Conservation (phyloP, 1,140 invertebrate genomes). For the Drosophila mauritiana region DNA sequence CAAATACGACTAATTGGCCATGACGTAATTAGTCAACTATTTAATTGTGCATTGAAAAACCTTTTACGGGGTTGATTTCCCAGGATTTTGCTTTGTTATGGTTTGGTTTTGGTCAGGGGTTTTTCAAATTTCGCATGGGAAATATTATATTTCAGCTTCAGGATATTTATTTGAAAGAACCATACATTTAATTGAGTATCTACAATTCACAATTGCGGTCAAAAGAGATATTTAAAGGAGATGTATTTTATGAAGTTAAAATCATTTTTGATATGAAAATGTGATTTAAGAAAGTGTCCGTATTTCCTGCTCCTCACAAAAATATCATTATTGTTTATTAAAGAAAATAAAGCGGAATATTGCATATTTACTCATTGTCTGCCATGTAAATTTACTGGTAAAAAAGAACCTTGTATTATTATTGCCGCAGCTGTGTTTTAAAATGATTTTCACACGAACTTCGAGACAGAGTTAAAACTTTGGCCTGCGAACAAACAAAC, state of each 20-base stretch:
- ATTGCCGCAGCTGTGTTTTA: background rate
- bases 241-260: background rate
- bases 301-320: too few relatives aligned
- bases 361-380: too few relatives aligned
- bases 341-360: too few relatives aligned
- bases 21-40: conserved; percentile 79
- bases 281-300: too few relatives aligned
- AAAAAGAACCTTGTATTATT: background rate
- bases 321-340: too few relatives aligned
- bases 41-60: conserved; percentile 56
- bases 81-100: conserved; percentile 33
- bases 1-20: conserved; percentile 73
- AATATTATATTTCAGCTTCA: conserved; percentile 24
- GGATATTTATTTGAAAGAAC: conserved; percentile 54
- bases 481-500: conserved; percentile 5
- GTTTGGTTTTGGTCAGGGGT: conserved; percentile 35
- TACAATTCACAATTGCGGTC: conserved; percentile 8
- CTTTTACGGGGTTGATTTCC: conserved; percentile 50
- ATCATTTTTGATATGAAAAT: too few relatives aligned
- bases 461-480: background rate
- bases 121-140: conserved; percentile 42
- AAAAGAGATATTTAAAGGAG: background rate
- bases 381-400: too few relatives aligned
- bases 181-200: conserved; percentile 33
- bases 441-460: background rate